Evolutionary conservation across 2,888 invertebrate genomes (phyloP), one percentile per base, ranked within the genome.

Genomic region (Cerastoderma edule): DNA sequence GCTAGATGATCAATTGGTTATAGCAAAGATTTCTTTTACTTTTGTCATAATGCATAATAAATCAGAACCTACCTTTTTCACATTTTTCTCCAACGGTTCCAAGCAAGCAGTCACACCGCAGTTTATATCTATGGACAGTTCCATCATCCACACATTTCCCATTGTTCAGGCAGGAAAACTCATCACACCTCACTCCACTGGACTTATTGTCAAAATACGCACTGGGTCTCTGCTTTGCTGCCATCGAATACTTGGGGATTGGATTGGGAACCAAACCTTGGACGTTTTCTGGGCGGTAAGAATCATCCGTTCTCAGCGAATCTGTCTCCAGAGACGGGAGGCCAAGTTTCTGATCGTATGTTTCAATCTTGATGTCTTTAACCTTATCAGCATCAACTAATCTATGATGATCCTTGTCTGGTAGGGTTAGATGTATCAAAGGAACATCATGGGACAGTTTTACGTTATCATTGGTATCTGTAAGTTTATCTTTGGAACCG

Each of bases 41-140:
- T n/a, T n/a, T n/a, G n/a, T n/a, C n/a, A n/a, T n/a, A n/a, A n/a
- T n/a, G n/a, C n/a, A n/a, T n/a, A n/a, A n/a, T n/a, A n/a, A n/a
- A n/a, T n/a, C n/a, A n/a, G n/a, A n/a, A n/a, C 88, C 81, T 83
- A 93, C 93, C 89, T 87, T 96, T 96, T 93, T 98, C 97, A 92
- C 98, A 98, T 79, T 96, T 95, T 89, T 96, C 96, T 19, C 98
- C 98, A 2, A 96, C 95, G 91, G 96, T 97, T 10, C 98, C 98
- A 69, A 98, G 94, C 10, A 97, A 97, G 91, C 98, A 98, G 48
- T 97, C 94, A 91, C 98, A 98, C n/a, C 82, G 30, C 6, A 79
- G 50, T 66, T 81, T 81, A 32, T 75, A 65, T 24, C 87, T 69
- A 19, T 86, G 85, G 27, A 81, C 72, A 27, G 84, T 81, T 24